These are phyloP conservation scores for Lissocephala sabroskyi DNA, from an alignment of 2,888 invertebrate species.

Conservation along the genomic window DNA sequence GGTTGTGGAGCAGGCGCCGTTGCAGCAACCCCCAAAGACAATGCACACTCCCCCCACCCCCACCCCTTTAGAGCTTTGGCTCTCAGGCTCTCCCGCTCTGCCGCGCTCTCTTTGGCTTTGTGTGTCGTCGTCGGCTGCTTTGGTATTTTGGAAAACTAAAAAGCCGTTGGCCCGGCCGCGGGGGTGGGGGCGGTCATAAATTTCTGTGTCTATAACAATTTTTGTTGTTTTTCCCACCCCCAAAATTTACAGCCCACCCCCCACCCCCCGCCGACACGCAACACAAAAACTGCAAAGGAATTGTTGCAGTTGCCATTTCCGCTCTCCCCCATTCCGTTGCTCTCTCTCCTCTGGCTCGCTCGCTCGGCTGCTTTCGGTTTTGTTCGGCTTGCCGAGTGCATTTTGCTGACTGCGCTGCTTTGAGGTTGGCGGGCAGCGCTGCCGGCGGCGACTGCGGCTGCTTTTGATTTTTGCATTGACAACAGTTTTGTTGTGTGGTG, in stretches of 20 bases:
- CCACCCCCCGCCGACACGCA: no score
- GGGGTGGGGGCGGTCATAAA: slow-evolving; percentile 47
- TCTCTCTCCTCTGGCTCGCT: slow-evolving; percentile 8
- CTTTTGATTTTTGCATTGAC: slow-evolving; percentile 5
- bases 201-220: slow-evolving; percentile 62
- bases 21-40: slow-evolving; percentile 55
- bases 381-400: slow-evolving; percentile 21
- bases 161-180: slow-evolving; percentile 22
- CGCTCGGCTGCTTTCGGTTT: not conserved
- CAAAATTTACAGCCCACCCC: no score
- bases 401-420: slow-evolving; percentile 17
- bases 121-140: slow-evolving; percentile 17
- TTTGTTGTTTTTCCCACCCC: slow-evolving; percentile 32
- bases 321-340: slow-evolving; percentile 15
- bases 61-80: slow-evolving; percentile 5
- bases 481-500: no score
- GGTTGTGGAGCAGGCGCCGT: slow-evolving; percentile 54
- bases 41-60: slow-evolving; percentile 26
- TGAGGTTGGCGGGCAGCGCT: no score
- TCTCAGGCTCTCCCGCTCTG: not conserved
- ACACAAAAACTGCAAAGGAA: slow-evolving; percentile 55
- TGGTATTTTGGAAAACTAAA: slow-evolving; percentile 57
- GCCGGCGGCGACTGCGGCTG: slow-evolving; percentile 21
- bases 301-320: slow-evolving; percentile 41
- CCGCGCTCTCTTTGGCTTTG: no score